phyloP scores from a whole-genome alignment of 2,888 invertebrate genomes.

The Aphidius colemani region DNA sequence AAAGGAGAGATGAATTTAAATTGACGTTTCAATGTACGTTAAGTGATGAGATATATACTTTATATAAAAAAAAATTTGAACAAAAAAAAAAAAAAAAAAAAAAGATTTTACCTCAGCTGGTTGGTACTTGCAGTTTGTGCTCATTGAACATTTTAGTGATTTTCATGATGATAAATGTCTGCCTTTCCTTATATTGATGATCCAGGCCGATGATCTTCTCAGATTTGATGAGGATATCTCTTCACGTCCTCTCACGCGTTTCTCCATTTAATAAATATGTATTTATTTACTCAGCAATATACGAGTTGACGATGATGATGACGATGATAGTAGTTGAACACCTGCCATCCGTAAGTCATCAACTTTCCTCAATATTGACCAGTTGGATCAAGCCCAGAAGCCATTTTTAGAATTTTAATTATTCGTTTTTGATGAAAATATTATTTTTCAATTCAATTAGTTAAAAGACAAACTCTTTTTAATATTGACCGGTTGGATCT shows the following conservation, averaged over 20 bases:
- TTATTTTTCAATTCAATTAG: slow-evolving; percentile 12
- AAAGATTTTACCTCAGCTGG: too few species aligned
- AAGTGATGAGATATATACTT: slow-evolving; percentile 11
- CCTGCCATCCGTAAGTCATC: slow-evolving; percentile 30
- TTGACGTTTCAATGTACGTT: too few species aligned
- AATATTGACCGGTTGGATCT: slow-evolving; percentile 56
- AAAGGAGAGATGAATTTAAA: too few species aligned
- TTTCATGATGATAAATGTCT: slow-evolving; percentile 43
- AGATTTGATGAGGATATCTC: slow-evolving; percentile 55
- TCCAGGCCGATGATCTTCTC: slow-evolving; percentile 53
- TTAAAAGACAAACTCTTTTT: slow-evolving; percentile 22
- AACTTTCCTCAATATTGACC: slow-evolving; percentile 48
- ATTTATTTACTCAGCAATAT: too few species aligned
- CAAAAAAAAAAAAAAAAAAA: too few species aligned
- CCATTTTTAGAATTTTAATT: slow-evolving; percentile 41
- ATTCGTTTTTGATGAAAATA: slow-evolving; percentile 18
- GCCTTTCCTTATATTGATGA: slow-evolving; percentile 58
- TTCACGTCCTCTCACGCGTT: slow-evolving; percentile 50
- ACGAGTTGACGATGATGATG: slow-evolving; percentile 16
- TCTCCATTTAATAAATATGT: slow-evolving; percentile 29
- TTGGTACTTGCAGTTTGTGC: slow-evolving; percentile 9
- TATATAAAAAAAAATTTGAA: background rate
- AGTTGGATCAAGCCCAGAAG: slow-evolving; percentile 51
- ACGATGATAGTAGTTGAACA: slow-evolving; percentile 28
- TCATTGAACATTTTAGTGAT: slow-evolving; percentile 16